Percentiles rank a stretch among this genome's conserved stretches.
Conservation (phyloP, 2,888 invertebrate species). For the Sisyra nigra region DNA sequence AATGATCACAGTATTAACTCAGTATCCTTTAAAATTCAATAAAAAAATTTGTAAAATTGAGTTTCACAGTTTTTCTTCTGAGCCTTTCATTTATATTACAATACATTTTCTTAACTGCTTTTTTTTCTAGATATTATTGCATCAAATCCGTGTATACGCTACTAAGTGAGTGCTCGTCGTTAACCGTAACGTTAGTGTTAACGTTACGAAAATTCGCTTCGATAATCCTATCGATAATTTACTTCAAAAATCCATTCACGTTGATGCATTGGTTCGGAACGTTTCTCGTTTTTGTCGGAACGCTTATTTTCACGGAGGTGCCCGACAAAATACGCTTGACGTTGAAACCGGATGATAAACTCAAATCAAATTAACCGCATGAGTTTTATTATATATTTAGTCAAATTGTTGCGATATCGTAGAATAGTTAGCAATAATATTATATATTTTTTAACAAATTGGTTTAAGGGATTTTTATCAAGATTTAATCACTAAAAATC, state of each 20-base stretch:
- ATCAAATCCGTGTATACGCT: conserved; percentile 89
- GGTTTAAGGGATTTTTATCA: too few species aligned
- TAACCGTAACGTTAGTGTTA: conserved; percentile 90
- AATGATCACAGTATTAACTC: conserved; percentile 69
- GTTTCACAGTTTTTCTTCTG: conserved; percentile 3
- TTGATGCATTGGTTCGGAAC: conserved; percentile 84
- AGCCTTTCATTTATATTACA: neutral
- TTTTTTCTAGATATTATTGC: conserved; percentile 41
- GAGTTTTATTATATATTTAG: too few species aligned
- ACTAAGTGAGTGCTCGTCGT: conserved; percentile 84
- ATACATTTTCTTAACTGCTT: conserved; percentile 14
- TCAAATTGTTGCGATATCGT: too few species aligned
- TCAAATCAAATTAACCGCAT: too few species aligned
- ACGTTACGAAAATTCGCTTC: conserved; percentile 93
- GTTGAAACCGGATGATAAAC: neutral
- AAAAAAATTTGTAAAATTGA: neutral
- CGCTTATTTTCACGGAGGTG: conserved; percentile 79
- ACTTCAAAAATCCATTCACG: conserved; percentile 92
- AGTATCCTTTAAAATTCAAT: conserved; percentile 49
- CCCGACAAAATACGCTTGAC: conserved; percentile 4
- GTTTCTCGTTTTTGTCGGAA: conserved; percentile 77
- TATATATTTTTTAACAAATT: too few species aligned
- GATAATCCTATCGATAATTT: conserved; percentile 84
- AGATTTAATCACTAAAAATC: too few species aligned
- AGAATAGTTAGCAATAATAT: too few species aligned